Percentiles rank a stretch among this genome's conserved stretches.
These are phyloP conservation scores for Eupithecia tripunctaria DNA, from an alignment of 2,888 invertebrate genomes.

Conservation along the genomic window DNA sequence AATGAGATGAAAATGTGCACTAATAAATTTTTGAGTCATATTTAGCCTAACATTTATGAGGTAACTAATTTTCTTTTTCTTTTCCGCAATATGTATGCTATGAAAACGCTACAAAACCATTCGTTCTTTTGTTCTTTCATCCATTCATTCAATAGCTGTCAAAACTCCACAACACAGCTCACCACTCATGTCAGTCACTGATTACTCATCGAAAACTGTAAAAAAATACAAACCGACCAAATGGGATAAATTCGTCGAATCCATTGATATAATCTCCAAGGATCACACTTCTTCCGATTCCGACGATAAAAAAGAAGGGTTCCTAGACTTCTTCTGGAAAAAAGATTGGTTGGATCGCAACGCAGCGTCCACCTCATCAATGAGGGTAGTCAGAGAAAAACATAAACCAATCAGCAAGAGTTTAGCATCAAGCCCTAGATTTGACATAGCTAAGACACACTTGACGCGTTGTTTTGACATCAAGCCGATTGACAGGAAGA, in stretches of 20 bases:
- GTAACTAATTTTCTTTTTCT: slow-evolving; percentile 37
- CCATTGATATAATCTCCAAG: slow-evolving; percentile 59
- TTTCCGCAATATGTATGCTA: slow-evolving; percentile 34
- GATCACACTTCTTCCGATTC: slow-evolving; percentile 59
- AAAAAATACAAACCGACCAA: slow-evolving; percentile 52
- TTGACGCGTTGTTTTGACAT: slow-evolving; percentile 66
- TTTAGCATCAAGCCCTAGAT: slow-evolving; percentile 63
- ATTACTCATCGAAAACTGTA: slow-evolving; percentile 57
- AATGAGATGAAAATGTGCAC: slow-evolving; percentile 5
- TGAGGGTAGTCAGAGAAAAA: slow-evolving; percentile 42
- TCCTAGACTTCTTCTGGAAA: slow-evolving; percentile 61
- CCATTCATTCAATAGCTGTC: slow-evolving; percentile 1
- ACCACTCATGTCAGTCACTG: slow-evolving; percentile 66
- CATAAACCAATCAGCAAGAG: slow-evolving; percentile 56
- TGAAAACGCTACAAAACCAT: not conserved
- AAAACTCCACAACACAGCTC: slow-evolving; percentile 44
- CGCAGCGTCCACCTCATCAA: slow-evolving; percentile 48
- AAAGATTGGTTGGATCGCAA: slow-evolving; percentile 50
- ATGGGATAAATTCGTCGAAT: slow-evolving; percentile 68
- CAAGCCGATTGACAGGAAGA: slow-evolving; percentile 53
- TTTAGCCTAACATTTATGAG: slow-evolving; percentile 24
- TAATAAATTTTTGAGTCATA: not conserved
- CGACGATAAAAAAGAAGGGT: slow-evolving; percentile 51
- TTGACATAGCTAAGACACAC: slow-evolving; percentile 55
- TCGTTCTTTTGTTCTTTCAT: not conserved